Percentiles rank a stretch among this genome's conserved stretches.
These are phyloP conservation scores for Alectoris magna DNA, from an alignment of 2,797 vertebrate species.

Conservation along the genomic window DNA sequence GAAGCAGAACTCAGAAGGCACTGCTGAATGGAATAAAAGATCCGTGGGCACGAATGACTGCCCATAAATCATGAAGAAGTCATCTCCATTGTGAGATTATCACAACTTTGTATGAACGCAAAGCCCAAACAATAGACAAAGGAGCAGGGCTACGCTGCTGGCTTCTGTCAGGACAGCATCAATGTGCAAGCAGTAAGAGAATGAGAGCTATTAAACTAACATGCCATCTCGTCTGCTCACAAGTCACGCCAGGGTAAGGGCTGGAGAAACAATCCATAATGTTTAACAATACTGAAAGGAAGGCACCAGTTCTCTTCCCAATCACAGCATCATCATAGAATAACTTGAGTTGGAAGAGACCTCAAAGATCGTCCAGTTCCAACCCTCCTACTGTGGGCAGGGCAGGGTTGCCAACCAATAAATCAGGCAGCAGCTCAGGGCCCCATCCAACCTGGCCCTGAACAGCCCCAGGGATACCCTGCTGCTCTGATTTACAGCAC, in stretches of 20 bases:
- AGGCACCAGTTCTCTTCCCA: not conserved
- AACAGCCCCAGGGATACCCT: too few species aligned
- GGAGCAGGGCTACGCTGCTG: not conserved
- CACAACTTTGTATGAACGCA: not conserved
- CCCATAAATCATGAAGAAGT: not conserved
- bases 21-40: not conserved
- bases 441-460: too few species aligned
- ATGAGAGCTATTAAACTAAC: not conserved
- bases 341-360: too few species aligned
- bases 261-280: not conserved
- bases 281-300: not conserved
- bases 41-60: not conserved
- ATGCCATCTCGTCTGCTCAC: rapidly evolving
- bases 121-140: not conserved
- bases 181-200: not conserved
- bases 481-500: not conserved
- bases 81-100: not conserved
- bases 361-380: too few species aligned
- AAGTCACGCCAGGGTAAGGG: not conserved
- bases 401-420: too few species aligned
- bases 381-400: too few species aligned
- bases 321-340: too few species aligned
- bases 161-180: not conserved
- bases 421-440: too few species aligned
- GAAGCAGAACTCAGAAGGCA: not conserved